Base-by-base conservation (phyloP, 2,797 vertebrate species). In the Aratinga solstitialis region DNA sequence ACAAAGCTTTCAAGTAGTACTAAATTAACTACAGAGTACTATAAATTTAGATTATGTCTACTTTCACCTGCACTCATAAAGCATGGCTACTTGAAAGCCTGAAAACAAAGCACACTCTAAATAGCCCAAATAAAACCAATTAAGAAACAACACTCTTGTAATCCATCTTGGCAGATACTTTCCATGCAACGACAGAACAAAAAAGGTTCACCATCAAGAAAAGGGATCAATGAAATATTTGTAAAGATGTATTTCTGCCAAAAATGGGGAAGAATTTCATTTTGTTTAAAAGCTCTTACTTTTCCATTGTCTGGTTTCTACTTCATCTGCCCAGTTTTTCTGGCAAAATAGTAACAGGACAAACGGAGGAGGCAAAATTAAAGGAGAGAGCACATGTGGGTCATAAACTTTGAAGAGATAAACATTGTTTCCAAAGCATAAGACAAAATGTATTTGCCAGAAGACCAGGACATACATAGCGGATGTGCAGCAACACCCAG, bases 241-340 rank as follows among this genome's bases (percentile, higher is more conserved):
- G 71, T 50, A 67, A 63, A 56, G 26, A 58, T 45, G 23, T 26
- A 71, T 73, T 91, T 78, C 51, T 86, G 47, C 45, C 67, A 91
- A 81, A 67, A 94, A 88, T 2, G 11, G 30, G 50, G 38, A 90
- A 95, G 40, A 84, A 78, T 30, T 54, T 93, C 11, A 54, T 51
- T 63, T 51, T 91, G 82, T 58, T 89, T 78, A 84, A 93, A 92
- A 88, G 21, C 34, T 87, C 61, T 83, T 92, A 56, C 30, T 77
- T 94, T 77, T 89, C 62, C 20, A 81, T 90, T 84, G 32, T 62
- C 80, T 77, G 29, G 40, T 87, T 88, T 90, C 74, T 80, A 76
- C 36, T 80, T 78, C 34, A 77, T 72, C 50, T 75, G 89, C 73
- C 27, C 34, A 54, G 22, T 88, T 92, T 73, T 38, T 75, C 4